These are phyloP conservation scores for Cylindroiulus punctatus DNA, from an alignment of 2,888 invertebrate species.

Conservation along the genomic window DNA sequence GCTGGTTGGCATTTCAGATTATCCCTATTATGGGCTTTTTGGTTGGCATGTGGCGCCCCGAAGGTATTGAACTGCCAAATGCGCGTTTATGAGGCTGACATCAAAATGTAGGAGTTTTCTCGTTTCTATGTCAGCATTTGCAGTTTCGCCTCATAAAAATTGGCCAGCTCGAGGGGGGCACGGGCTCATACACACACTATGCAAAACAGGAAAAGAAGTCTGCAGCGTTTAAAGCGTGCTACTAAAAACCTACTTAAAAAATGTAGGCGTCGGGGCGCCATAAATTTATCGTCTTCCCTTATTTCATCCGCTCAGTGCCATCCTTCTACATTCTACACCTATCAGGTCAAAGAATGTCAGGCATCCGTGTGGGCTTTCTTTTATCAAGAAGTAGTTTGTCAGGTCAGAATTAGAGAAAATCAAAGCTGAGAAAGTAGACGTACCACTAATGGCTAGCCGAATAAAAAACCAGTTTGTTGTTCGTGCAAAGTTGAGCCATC, in stretches of 20 bases:
- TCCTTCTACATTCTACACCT: background rate
- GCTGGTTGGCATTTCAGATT: background rate
- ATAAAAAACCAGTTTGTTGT: slow-evolving; percentile 31
- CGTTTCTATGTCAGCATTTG: slow-evolving; percentile 31
- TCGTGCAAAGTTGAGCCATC: background rate
- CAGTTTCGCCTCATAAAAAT: background rate
- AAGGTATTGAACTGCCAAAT: background rate
- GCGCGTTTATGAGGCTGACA: background rate
- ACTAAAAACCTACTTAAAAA: slow-evolving; percentile 40
- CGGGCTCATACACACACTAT: background rate
- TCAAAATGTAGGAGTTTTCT: background rate
- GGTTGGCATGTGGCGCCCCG: background rate
- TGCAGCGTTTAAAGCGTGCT: background rate
- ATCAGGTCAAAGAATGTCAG: background rate
- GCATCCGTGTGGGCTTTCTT: background rate
- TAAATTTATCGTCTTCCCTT: background rate
- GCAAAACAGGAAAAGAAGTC: background rate
- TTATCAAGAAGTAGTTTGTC: background rate
- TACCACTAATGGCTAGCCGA: background rate
- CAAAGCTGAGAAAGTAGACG: background rate
- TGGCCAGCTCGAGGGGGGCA: background rate
- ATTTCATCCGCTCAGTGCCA: background rate
- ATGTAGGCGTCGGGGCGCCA: background rate
- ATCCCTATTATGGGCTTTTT: slow-evolving; percentile 5
- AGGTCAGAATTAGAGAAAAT: background rate